Evolutionary conservation across 2,888 invertebrate species (phyloP), one percentile per base, ranked within the genome.

Genomic region (Heliconius ethilla): DNA sequence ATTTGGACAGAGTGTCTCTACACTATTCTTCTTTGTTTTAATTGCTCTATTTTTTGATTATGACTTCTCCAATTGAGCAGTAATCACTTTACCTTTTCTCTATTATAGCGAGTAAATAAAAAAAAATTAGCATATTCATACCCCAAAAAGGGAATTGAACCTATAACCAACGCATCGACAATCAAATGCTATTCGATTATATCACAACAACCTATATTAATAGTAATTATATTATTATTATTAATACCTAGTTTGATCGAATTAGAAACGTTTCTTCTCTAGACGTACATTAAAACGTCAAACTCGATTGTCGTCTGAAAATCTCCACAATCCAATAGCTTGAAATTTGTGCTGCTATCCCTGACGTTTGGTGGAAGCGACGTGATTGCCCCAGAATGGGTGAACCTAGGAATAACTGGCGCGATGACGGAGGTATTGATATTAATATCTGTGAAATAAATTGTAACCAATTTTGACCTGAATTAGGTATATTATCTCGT

Each of bases 291-390:
- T 6, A 25, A 40, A 69, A 69, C 25, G 69, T 69, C 40, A 25
- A 69, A 40, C 25, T 25, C 18, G 37, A 67, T 40, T 45, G 69
- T 69, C 69, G 9, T 15, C 25, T 69, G 69, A 15, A 69, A 69
- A 69, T 40, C 69, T 69, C 7, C 40, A 69, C 69, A 15, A 69
- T 69, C 15, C 69, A 69, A 40, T 25, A 69, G 40, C 15, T 69
- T 25, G 40, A 69, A 69, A 69, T 69, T 69, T 25, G 40, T 25
- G 69, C 40, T 69, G 69, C 3, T 69, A 69, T 69, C 40, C 37
- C 69, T 13, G 69, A 69, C 69, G 69, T 69, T 69, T 13, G 69
- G 7, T 7, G 25, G 22, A n/a, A 37, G n/a, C 67, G 67, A 40
- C 40, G 15, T 40, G 40, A 40, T 25, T 67, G 67, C 13, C 33